Evolutionary conservation across 1,140 invertebrate species (phyloP), one percentile per base, ranked within the genome.

Genomic region (Drosophila kanapiae): DNA sequence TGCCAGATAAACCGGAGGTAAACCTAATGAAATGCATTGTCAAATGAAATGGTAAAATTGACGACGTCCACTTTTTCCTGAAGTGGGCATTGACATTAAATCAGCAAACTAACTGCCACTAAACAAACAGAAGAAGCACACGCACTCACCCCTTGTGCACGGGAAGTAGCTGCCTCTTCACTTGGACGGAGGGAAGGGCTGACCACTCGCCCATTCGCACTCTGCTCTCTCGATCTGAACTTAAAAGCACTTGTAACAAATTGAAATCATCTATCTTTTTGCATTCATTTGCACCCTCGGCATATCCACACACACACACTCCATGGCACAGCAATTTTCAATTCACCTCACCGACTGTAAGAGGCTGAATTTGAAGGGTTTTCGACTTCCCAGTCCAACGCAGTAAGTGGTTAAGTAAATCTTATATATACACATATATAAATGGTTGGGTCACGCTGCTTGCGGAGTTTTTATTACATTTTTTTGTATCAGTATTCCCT

Each of bases 41-140:
- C 80, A 88, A 88, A 90, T 88, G 84, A 90, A 88, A 88, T 88
- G 85, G 85, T 88, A 85, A 90, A 88, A 88, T 88, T 88, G 85
- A 88, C 84, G 85, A 88, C 81, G 85, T 85, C 70, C 81, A 91
- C 81, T 84, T 64, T 90, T 81, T 90, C 69, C 85, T 90, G 42
- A 90, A 88, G 85, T 88, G 80, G 74, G 63, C 69, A 81, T 75
- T 64, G 78, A 82, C 85, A 88, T 88, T 88, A 88, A 88, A 87
- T 87, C 84, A 87, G 85, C 84, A 87, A 87, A 84, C 85, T 88
- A 88, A 88, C 81, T 75, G 84, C 84, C 80, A 84, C 85, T 87
- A 84, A 87, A 80, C 87, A 87, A 84, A 87, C 80, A 74, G 43
- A 56, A 58, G 43, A 56, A 58, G 43, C 61, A 68, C 57, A 45